Percentiles rank a stretch among this genome's conserved stretches.
phyloP scores from a whole-genome alignment of 2,888 invertebrate genomes.

The Melitaea athalia region DNA sequence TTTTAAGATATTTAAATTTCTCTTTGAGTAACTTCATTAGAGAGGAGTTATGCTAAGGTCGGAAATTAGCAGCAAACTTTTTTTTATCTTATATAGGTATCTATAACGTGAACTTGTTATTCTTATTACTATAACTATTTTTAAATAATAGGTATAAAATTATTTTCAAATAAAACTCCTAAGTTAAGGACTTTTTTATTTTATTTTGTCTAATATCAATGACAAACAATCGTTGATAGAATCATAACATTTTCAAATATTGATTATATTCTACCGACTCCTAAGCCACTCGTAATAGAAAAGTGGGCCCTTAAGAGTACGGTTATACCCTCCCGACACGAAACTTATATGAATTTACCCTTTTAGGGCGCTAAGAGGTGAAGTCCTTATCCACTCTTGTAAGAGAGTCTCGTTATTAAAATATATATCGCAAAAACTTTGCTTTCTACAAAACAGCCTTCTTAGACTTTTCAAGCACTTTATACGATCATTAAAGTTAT shows the following conservation, averaged over 20 bases:
- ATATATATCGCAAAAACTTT: constrained; percentile 4
- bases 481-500: background rate
- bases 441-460: background rate
- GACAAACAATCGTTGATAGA: constrained; percentile 10
- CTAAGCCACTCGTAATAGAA: constrained; percentile 19
- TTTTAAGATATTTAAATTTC: too few species aligned
- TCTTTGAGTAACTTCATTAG: too few species aligned
- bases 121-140: too few species aligned
- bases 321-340: constrained; percentile 22
- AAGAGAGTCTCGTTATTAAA: constrained; percentile 15
- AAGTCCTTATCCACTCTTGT: constrained; percentile 25
- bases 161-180: background rate
- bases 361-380: constrained; percentile 33
- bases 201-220: background rate
- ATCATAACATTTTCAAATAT: constrained; percentile 31
- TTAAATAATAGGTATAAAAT: too few species aligned
- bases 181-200: background rate
- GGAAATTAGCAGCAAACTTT: too few species aligned
- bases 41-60: too few species aligned
- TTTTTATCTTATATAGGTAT: too few species aligned
- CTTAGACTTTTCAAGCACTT: background rate
- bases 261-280: constrained; percentile 20
- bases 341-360: constrained; percentile 30
- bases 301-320: constrained; percentile 26
- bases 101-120: too few species aligned